These are phyloP conservation scores for Kryptolebias marmoratus DNA, from an alignment of 2,113 vertebrate genomes.

Conservation along the genomic window DNA sequence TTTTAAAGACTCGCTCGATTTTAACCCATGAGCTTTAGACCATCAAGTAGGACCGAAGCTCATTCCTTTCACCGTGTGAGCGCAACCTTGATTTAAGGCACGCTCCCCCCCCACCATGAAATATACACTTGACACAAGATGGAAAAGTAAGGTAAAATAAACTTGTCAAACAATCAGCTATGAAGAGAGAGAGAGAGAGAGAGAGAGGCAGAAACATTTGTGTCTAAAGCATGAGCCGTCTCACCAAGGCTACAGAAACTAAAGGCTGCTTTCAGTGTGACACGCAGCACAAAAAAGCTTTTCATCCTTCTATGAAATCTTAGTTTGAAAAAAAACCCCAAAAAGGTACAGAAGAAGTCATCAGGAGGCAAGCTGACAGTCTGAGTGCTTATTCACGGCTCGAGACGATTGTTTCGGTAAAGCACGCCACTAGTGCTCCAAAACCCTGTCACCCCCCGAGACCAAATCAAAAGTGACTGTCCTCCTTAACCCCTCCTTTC, in stretches of 20 bases:
- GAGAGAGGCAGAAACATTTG: constrained; percentile 50
- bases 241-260: constrained; percentile 74
- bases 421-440: constrained; percentile 69
- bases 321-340: constrained; percentile 29
- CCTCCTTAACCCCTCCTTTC: constrained; percentile 55
- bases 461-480: constrained; percentile 77
- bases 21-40: constrained; percentile 20
- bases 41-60: constrained; percentile 23
- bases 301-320: constrained; percentile 65
- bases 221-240: constrained; percentile 65
- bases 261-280: constrained; percentile 71
- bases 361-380: constrained; percentile 54
- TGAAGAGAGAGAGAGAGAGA: constrained; percentile 19
- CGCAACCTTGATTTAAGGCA: constrained; percentile 49
- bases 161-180: constrained; percentile 63
- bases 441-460: constrained; percentile 73
- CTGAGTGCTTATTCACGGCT: constrained; percentile 56
- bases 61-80: constrained; percentile 3
- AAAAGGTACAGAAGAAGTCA: constrained; percentile 54
- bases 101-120: constrained; percentile 22
- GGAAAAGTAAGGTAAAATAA: constrained; percentile 65
- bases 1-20: constrained; percentile 22
- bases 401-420: constrained; percentile 67
- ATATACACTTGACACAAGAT: constrained; percentile 61
- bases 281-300: constrained; percentile 62